phyloP scores from a whole-genome alignment of 2,113 vertebrate species.

The Dipodomys stephensi region DNA sequence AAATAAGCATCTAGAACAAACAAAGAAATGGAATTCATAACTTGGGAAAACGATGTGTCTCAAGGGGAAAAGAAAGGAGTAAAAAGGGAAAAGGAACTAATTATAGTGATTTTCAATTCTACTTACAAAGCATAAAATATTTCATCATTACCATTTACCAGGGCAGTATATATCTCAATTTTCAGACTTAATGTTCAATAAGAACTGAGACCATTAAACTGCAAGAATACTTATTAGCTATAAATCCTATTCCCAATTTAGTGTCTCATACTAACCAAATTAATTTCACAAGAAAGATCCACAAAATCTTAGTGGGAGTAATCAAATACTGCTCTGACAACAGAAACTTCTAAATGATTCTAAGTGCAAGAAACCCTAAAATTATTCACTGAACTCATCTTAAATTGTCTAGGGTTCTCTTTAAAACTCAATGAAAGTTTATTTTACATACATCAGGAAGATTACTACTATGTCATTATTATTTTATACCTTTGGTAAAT shows the following conservation, averaged over 20 bases:
- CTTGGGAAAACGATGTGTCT: slow-evolving; percentile 64
- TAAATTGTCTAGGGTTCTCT: background rate
- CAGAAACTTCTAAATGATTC: background rate
- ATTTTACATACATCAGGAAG: background rate
- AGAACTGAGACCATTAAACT: slow-evolving; percentile 52
- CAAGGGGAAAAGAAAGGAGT: slow-evolving; percentile 4
- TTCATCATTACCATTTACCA: slow-evolving; percentile 65
- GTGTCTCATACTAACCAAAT: slow-evolving; percentile 48
- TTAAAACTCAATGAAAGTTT: slow-evolving; percentile 13
- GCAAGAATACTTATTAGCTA: slow-evolving; percentile 24
- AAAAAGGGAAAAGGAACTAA: slow-evolving; percentile 63
- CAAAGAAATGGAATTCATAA: slow-evolving; percentile 75
- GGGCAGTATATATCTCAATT: slow-evolving; percentile 51
- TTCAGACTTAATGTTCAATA: slow-evolving; percentile 68
- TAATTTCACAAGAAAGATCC: slow-evolving; percentile 58
- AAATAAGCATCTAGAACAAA: slow-evolving; percentile 73
- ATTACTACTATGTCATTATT: background rate
- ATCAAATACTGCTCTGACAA: background rate
- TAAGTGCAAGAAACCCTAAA: slow-evolving; percentile 34
- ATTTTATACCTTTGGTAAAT: background rate
- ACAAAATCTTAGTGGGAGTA: background rate
- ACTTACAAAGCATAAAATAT: slow-evolving; percentile 67
- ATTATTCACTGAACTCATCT: background rate
- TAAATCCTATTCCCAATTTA: slow-evolving; percentile 45
- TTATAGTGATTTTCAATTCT: slow-evolving; percentile 65